Evolutionary conservation across 1,140 invertebrate genomes (phyloP).

Genomic region (Drosophila insularis): DNA sequence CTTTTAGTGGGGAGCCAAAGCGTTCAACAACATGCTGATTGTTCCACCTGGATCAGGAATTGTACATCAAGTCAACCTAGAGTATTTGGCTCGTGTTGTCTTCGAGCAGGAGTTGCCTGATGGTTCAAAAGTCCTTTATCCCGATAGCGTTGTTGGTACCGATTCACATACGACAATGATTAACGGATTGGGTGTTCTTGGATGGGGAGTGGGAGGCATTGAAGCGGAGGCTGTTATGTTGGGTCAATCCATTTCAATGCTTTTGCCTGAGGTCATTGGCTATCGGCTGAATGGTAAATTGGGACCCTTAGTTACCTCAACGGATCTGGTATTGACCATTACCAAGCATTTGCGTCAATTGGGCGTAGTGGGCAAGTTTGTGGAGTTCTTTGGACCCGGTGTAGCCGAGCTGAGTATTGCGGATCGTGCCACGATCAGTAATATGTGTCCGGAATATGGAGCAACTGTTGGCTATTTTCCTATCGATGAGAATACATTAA

Average conservation of each 20-base stretch:
- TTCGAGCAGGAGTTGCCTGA: constrained; percentile 86
- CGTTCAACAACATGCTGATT: constrained; percentile 98
- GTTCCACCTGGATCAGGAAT: constrained; percentile 99
- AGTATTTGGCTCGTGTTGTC: constrained; percentile 97
- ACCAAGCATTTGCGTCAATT: constrained; percentile 97
- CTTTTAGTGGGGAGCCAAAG: constrained; percentile 95
- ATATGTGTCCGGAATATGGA: constrained; percentile 99
- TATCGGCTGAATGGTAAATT: constrained; percentile 94
- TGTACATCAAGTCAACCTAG: constrained; percentile 98
- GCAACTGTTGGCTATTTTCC: constrained; percentile 98
- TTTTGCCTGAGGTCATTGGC: constrained; percentile 97
- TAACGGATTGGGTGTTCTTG: constrained; percentile 92
- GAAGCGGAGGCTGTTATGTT: constrained; percentile 96
- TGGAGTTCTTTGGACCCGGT: constrained; percentile 98
- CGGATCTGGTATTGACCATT: constrained; percentile 98
- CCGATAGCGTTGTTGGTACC: constrained; percentile 98
- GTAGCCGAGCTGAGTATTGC: constrained; percentile 95
- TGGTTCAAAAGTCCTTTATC: constrained; percentile 87
- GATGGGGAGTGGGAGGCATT: constrained; percentile 89
- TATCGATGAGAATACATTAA: constrained; percentile 93
- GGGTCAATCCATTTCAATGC: constrained; percentile 98
- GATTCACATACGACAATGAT: constrained; percentile 99
- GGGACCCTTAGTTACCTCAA: constrained; percentile 94
- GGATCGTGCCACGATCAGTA: constrained; percentile 96
- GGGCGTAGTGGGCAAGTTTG: constrained; percentile 99